A percentile compares a stretch with the other conserved stretches of the same genome.
Conservation (phyloP, 2,797 vertebrate species). For the Lithobates pipiens region DNA sequence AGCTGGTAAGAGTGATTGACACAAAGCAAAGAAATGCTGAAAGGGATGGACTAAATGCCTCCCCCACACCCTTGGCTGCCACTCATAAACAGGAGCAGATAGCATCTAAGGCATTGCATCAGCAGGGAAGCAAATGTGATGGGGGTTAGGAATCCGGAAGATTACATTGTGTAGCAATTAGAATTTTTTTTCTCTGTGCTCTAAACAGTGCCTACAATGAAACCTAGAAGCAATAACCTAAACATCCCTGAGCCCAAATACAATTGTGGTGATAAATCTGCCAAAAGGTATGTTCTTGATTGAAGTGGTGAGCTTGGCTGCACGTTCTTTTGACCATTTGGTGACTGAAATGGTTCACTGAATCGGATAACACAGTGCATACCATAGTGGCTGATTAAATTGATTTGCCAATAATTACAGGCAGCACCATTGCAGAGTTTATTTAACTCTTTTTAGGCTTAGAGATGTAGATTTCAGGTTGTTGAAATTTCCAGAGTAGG, state of each 20-base stretch:
- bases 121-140: conserved; percentile 54
- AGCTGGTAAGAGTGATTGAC: conserved; percentile 65
- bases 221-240: background rate
- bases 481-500: background rate
- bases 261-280: conserved; percentile 12
- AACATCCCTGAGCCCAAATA: background rate
- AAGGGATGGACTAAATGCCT: conserved; percentile 68
- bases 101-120: conserved; percentile 63
- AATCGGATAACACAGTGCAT: conserved; percentile 68
- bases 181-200: conserved; percentile 7
- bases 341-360: conserved; percentile 69
- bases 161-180: conserved; percentile 22
- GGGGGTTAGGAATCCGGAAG: conserved; percentile 59
- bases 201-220: background rate
- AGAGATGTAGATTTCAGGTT: background rate
- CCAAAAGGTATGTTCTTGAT: conserved; percentile 30
- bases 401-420: conserved; percentile 64
- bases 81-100: conserved; percentile 54
- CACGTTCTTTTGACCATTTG: conserved; percentile 67
- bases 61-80: conserved; percentile 56
- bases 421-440: conserved; percentile 61
- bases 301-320: conserved; percentile 62
- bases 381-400: conserved; percentile 71
- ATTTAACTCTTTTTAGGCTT: conserved; percentile 64
- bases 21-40: conserved; percentile 68